Percentiles rank a stretch among this genome's conserved stretches.
Evolutionary conservation across 2,113 vertebrate species (phyloP).

Genomic region (Corvus moneduloides): DNA sequence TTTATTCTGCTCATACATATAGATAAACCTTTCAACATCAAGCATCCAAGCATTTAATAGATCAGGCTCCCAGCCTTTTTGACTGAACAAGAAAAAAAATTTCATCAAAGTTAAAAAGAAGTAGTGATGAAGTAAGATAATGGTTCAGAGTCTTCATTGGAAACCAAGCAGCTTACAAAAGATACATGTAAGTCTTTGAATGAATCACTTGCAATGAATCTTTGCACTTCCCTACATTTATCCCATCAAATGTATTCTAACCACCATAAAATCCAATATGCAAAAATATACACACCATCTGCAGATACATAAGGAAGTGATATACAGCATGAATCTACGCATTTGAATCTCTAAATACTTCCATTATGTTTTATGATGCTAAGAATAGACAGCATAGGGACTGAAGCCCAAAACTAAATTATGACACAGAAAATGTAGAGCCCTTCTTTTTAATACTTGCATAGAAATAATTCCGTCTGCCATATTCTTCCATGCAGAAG

Average conservation of each 20-base stretch:
- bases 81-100: neutral
- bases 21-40: neutral
- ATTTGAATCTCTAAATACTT: neutral
- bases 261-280: neutral
- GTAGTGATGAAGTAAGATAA: neutral
- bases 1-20: neutral
- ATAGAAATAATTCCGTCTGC: neutral
- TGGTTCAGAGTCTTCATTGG: neutral
- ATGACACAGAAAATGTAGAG: neutral
- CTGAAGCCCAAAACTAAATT: neutral
- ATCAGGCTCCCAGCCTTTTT: neutral
- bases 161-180: neutral
- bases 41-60: neutral
- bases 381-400: neutral
- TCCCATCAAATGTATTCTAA: neutral
- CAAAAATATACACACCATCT: neutral
- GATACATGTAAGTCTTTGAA: neutral
- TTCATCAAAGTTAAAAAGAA: neutral
- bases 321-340: neutral
- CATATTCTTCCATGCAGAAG: neutral
- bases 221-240: neutral
- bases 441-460: neutral
- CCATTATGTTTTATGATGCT: neutral
- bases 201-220: neutral
- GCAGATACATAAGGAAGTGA: neutral